A percentile compares a stretch with the other conserved stretches of the same genome.
phyloP scores from a whole-genome alignment of 2,888 invertebrate species.

The Therioaphis trifolii region DNA sequence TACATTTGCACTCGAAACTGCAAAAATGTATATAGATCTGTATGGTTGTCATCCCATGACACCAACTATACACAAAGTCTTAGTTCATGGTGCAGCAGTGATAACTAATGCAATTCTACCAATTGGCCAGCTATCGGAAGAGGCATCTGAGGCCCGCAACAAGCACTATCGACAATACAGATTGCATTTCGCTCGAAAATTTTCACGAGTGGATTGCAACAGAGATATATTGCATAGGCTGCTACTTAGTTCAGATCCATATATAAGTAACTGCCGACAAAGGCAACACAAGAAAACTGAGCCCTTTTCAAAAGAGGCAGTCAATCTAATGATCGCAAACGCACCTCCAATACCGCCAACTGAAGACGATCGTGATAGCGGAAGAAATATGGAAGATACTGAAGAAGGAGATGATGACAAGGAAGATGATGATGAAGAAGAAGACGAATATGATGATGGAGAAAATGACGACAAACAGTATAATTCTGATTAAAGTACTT shows the following conservation, averaged over 20 bases:
- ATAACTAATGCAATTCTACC: background rate
- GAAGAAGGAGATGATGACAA: too few species aligned
- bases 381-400: too few species aligned
- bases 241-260: constrained; percentile 65
- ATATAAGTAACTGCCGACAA: constrained; percentile 64
- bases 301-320: constrained; percentile 44
- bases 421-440: too few species aligned
- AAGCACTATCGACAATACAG: constrained; percentile 12
- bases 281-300: constrained; percentile 21
- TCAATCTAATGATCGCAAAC: constrained; percentile 44
- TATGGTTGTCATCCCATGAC: constrained; percentile 39
- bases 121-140: constrained; percentile 8
- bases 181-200: constrained; percentile 65
- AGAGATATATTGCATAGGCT: constrained; percentile 65
- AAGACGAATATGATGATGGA: too few species aligned
- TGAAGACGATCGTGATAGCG: too few species aligned
- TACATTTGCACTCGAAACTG: too few species aligned
- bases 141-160: constrained; percentile 12
- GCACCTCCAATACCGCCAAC: too few species aligned
- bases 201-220: constrained; percentile 64
- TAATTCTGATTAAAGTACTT: too few species aligned
- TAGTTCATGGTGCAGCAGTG: constrained; percentile 18
- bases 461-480: too few species aligned
- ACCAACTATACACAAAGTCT: constrained; percentile 31
- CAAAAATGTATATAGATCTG: constrained; percentile 14